These are phyloP conservation scores for Bujurquina vittata DNA, from an alignment of 2,113 vertebrate genomes.

Conservation along the genomic window DNA sequence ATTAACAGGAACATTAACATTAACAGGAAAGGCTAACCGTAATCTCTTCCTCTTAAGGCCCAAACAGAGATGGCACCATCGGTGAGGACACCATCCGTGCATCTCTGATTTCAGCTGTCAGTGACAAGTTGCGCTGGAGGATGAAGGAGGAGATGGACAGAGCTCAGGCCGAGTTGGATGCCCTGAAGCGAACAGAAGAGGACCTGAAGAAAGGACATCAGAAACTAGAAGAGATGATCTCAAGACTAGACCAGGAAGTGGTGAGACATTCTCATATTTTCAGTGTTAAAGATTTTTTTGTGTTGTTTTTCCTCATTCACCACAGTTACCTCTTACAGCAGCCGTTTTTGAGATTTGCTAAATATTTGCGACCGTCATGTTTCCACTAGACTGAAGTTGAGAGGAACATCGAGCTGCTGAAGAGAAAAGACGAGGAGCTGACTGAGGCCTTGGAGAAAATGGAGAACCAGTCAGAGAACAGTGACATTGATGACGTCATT, in stretches of 20 bases:
- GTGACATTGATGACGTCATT: constrained; percentile 98
- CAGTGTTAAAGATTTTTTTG: neutral
- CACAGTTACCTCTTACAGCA: neutral
- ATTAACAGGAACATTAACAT: too few species aligned
- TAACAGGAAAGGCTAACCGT: neutral
- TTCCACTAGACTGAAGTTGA: constrained; percentile 91
- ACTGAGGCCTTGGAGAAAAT: constrained; percentile 97
- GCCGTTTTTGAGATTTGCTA: neutral
- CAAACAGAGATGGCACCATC: constrained; percentile 93
- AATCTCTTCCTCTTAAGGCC: constrained; percentile 76
- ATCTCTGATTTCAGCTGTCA: constrained; percentile 96
- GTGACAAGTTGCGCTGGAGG: constrained; percentile 96
- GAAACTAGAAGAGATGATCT: constrained; percentile 97
- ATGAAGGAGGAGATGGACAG: constrained; percentile 99
- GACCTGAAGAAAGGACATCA: constrained; percentile 98
- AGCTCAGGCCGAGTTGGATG: constrained; percentile 96
- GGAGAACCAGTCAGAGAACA: constrained; percentile 99
- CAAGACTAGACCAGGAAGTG: constrained; percentile 96
- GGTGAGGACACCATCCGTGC: constrained; percentile 97
- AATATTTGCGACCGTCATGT: neutral
- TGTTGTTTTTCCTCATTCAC: neutral
- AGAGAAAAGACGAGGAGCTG: constrained; percentile 97
- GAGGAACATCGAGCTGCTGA: constrained; percentile 95
- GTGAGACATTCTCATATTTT: constrained; percentile 77
- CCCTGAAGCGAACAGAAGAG: constrained; percentile 95